Percentiles rank a stretch among this genome's conserved stretches.
These are phyloP conservation scores for Chloropsis cyanopogon DNA, from an alignment of 2,113 vertebrate species.

Conservation along the genomic window DNA sequence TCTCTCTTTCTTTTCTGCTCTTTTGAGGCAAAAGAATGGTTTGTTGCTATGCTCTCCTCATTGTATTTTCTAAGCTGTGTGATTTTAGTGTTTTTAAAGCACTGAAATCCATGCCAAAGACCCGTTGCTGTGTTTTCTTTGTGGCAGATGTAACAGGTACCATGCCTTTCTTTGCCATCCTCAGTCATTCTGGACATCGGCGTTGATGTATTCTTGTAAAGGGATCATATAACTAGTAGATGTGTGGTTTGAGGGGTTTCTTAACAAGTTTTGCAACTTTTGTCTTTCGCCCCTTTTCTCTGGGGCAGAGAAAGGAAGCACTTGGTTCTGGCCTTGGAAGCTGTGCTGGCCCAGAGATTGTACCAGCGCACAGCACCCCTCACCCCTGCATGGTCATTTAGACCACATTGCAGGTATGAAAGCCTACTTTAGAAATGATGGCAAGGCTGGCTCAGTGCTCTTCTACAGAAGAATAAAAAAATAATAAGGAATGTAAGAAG, in stretches of 20 bases:
- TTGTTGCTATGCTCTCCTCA: background rate
- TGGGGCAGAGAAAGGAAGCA: background rate
- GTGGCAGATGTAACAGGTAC: background rate
- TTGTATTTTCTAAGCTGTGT: background rate
- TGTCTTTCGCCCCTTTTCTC: background rate
- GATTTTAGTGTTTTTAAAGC: background rate
- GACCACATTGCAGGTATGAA: background rate
- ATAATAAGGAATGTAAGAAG: background rate
- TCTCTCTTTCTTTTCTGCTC: background rate
- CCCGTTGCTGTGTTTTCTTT: background rate
- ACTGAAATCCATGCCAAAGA: background rate
- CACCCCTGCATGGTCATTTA: fast-evolving
- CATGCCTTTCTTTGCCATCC: background rate
- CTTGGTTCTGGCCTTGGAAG: background rate
- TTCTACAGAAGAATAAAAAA: background rate
- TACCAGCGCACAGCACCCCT: fast-evolving
- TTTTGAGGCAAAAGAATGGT: background rate
- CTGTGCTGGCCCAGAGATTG: background rate
- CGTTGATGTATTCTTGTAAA: background rate
- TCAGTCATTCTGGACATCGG: background rate
- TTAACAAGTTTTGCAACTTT: background rate
- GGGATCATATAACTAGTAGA: background rate
- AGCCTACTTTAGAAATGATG: background rate
- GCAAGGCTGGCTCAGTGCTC: background rate
- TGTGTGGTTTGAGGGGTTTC: background rate